Evolutionary conservation across 2,888 invertebrate genomes (phyloP).

Genomic region (Parnassius orleans): DNA sequence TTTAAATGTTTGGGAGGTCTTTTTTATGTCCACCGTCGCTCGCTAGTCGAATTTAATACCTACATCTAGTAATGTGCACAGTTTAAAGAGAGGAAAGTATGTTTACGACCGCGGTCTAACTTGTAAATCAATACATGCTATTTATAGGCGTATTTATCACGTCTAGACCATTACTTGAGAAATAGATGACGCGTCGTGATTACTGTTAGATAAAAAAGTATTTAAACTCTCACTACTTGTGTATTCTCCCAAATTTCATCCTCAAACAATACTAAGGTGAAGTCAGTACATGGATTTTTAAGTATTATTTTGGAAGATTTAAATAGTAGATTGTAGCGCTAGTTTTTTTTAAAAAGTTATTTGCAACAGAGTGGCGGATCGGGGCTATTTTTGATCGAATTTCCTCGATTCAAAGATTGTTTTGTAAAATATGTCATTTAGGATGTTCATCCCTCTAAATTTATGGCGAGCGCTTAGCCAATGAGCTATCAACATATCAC

Average conservation of each 20-base stretch:
- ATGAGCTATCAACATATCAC: no score
- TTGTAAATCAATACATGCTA: conserved; percentile 1
- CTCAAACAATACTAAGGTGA: background rate
- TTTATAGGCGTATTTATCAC: conserved; percentile 5
- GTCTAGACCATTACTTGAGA: background rate
- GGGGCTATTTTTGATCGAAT: no score
- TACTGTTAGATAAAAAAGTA: background rate
- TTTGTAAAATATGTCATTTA: no score
- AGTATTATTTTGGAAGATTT: no score
- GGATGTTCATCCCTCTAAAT: no score
- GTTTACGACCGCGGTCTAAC: conserved; percentile 14
- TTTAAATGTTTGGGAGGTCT: conserved; percentile 18
- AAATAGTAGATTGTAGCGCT: no score
- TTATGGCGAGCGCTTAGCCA: no score
- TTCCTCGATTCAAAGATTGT: no score
- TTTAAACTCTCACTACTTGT: background rate
- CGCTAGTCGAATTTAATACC: conserved; percentile 9
- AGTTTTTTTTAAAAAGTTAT: no score
- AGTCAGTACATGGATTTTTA: no score
- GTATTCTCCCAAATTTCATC: background rate
- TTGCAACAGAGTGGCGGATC: no score
- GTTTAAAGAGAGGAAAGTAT: conserved; percentile 19
- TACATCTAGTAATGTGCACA: background rate
- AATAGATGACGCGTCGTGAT: conserved; percentile 6
- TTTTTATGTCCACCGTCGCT: conserved; percentile 3